Evolutionary conservation across 2,888 invertebrate genomes (phyloP).

Genomic region (Masnerella sp.): DNA sequence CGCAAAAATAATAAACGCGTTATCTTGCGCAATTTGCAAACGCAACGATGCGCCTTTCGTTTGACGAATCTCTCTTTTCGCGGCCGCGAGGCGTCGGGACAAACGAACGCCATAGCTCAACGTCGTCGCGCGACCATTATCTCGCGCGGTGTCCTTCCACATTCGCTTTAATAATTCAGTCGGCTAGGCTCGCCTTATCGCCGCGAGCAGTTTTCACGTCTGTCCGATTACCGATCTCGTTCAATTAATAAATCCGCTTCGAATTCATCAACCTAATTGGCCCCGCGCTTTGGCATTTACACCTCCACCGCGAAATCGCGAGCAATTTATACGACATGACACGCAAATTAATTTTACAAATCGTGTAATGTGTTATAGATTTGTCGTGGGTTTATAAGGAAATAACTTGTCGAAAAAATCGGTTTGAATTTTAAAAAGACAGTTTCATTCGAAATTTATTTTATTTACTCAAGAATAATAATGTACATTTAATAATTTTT

Average conservation of each 20-base stretch:
- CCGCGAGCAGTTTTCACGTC: conserved; percentile 41
- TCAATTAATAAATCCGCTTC: conserved; percentile 49
- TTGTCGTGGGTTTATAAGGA: neutral
- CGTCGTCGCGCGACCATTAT: conserved; percentile 38
- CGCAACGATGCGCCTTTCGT: conserved; percentile 34
- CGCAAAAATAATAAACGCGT: conserved; percentile 7
- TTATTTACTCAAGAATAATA: too few species aligned
- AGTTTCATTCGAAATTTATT: too few species aligned
- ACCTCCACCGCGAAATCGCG: too few species aligned
- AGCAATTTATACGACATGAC: too few species aligned
- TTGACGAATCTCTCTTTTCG: conserved; percentile 46
- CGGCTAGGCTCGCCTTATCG: conserved; percentile 41
- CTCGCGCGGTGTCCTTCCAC: conserved; percentile 27
- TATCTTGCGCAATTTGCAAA: conserved; percentile 40
- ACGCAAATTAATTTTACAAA: too few species aligned
- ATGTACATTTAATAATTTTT: too few species aligned
- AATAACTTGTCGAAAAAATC: neutral
- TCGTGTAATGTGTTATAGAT: too few species aligned
- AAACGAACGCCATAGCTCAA: too few species aligned
- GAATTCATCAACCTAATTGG: conserved; percentile 54
- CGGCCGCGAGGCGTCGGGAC: conserved; percentile 4
- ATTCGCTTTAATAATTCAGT: conserved; percentile 41
- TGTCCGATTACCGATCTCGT: conserved; percentile 47
- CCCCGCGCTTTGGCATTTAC: conserved; percentile 47
- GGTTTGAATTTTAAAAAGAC: too few species aligned